These are phyloP conservation scores for Cryptocephalus primarius DNA, from an alignment of 2,888 invertebrate species.

Conservation along the genomic window DNA sequence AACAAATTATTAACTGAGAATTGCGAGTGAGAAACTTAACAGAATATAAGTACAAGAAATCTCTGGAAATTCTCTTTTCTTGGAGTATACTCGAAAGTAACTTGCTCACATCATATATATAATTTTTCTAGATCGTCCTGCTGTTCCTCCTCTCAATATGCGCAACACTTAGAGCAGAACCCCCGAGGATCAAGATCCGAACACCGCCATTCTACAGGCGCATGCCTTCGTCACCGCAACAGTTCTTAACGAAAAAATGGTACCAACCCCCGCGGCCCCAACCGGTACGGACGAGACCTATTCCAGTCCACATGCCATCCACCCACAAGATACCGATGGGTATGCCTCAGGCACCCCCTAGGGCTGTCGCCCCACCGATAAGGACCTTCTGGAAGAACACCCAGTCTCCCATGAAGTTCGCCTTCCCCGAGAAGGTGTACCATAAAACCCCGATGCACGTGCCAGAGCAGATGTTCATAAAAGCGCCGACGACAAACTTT, in stretches of 20 bases:
- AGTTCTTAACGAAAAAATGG: conserved; percentile 23
- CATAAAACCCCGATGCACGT: not conserved
- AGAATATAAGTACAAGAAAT: no score
- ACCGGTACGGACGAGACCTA: conserved; percentile 14
- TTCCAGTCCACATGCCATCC: conserved; percentile 20
- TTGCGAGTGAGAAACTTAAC: no score
- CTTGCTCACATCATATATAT: no score
- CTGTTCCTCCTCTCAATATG: conserved; percentile 13
- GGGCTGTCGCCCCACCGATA: conserved; percentile 14
- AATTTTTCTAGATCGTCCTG: conserved; percentile 14
- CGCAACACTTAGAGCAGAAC: conserved; percentile 10
- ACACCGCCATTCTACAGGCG: conserved; percentile 11
- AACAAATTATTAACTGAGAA: no score
- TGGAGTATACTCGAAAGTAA: no score
- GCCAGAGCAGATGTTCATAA: not conserved
- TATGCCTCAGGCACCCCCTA: conserved; percentile 7
- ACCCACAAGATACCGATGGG: conserved; percentile 18
- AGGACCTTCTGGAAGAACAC: conserved; percentile 24
- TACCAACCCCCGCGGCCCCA: conserved; percentile 15
- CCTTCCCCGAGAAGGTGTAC: conserved; percentile 12
- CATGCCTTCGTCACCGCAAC: conserved; percentile 16
- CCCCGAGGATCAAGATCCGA: conserved; percentile 12
- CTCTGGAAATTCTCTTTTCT: no score
- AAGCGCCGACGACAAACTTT: conserved; percentile 2
- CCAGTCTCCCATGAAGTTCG: conserved; percentile 4